Percentiles rank a stretch among this genome's conserved stretches.
These are phyloP conservation scores for Xiphydria camelus DNA, from an alignment of 2,888 invertebrate genomes.

Conservation along the genomic window DNA sequence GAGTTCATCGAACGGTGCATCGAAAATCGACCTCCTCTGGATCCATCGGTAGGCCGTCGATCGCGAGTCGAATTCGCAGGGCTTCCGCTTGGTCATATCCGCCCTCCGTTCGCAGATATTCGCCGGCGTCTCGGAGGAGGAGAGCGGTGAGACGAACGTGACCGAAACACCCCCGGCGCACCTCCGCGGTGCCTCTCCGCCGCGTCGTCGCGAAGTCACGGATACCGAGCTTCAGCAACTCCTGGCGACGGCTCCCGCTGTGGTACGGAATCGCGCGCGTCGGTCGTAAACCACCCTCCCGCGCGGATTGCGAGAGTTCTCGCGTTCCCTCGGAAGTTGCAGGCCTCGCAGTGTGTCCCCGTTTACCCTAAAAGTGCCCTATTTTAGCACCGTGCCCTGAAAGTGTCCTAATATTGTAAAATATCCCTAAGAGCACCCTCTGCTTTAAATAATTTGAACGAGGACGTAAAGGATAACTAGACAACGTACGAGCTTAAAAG, in stretches of 20 bases:
- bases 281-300: too few relatives aligned
- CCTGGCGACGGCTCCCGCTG: slow-evolving; percentile 44
- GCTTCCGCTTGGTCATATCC: background rate
- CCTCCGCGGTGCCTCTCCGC: slow-evolving; percentile 19
- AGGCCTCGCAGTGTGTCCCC: too few relatives aligned
- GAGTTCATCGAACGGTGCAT: slow-evolving; percentile 68
- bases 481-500: too few relatives aligned
- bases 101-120: slow-evolving; percentile 33
- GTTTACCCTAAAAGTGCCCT: too few relatives aligned
- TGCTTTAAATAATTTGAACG: too few relatives aligned
- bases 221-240: slow-evolving; percentile 48
- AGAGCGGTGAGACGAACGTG: slow-evolving; percentile 22
- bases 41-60: slow-evolving; percentile 38
- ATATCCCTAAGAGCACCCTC: too few relatives aligned
- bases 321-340: too few relatives aligned
- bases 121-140: slow-evolving; percentile 30
- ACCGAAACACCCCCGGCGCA: slow-evolving; percentile 29
- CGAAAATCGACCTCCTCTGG: slow-evolving; percentile 43
- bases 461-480: too few relatives aligned
- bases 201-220: slow-evolving; percentile 31
- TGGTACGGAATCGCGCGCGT: slow-evolving; percentile 43
- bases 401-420: too few relatives aligned
- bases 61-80: background rate
- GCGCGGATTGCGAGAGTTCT: too few relatives aligned
- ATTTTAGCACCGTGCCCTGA: too few relatives aligned